Percentiles rank a stretch among this genome's conserved stretches.
Conservation (phyloP, 2,888 invertebrate species). For the Pollenia griseotomentosa region DNA sequence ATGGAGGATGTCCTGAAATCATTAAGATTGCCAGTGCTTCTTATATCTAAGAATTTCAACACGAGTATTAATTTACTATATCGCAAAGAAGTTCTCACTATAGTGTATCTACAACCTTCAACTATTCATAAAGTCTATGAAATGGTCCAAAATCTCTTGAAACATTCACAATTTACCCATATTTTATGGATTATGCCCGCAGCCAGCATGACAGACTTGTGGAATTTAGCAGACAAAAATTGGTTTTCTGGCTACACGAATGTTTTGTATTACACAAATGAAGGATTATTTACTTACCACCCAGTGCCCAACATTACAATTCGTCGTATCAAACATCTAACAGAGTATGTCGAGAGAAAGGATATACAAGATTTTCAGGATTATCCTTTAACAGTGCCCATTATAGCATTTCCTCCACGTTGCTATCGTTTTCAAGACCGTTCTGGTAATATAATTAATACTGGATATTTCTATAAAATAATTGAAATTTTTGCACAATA, state of each 20-base stretch:
- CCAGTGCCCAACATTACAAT: constrained; percentile 7
- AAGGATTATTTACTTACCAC: constrained; percentile 14
- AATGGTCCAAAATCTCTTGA: neutral
- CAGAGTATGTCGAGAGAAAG: neutral
- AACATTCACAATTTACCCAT: neutral
- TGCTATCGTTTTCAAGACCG: constrained; percentile 11
- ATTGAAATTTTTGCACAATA: constrained; percentile 14
- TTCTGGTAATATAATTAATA: neutral
- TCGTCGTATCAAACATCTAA: neutral
- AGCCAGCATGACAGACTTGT: neutral
- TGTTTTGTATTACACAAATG: constrained; percentile 21
- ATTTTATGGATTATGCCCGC: constrained; percentile 40
- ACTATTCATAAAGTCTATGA: neutral
- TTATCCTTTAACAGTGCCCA: constrained; percentile 16
- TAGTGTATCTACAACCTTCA: neutral
- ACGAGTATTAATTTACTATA: neutral
- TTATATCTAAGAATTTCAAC: neutral
- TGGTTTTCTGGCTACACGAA: no score
- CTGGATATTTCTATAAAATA: constrained; percentile 41
- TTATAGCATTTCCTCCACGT: neutral
- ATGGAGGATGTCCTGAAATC: constrained; percentile 9
- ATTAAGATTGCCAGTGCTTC: neutral
- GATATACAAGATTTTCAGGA: constrained; percentile 21
- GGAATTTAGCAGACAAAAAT: constrained; percentile 1
- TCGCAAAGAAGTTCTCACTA: constrained; percentile 11